phyloP scores from a whole-genome alignment of 2,797 vertebrate species.

The Malurus splendens region DNA sequence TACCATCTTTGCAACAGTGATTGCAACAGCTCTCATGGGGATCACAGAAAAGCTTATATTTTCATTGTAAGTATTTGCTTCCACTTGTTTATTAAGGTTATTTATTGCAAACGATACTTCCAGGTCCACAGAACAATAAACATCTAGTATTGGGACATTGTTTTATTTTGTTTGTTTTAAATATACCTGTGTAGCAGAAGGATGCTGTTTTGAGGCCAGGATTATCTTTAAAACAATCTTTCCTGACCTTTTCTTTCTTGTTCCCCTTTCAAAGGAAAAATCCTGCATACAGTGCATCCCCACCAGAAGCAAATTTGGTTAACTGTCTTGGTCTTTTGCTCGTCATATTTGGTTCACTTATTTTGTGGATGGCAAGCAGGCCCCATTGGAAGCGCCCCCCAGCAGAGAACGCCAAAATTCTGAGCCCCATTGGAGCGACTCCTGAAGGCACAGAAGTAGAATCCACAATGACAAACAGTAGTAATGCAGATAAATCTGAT shows the following conservation, averaged over 20 bases:
- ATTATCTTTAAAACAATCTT: neutral
- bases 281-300: slow-evolving; percentile 76
- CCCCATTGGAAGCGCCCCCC: slow-evolving; percentile 88
- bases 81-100: neutral
- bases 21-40: slow-evolving; percentile 87
- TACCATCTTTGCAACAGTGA: slow-evolving; percentile 81
- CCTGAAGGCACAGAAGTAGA: slow-evolving; percentile 53
- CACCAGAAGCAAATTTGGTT: slow-evolving; percentile 85
- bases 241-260: neutral
- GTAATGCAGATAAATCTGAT: slow-evolving; percentile 43
- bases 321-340: slow-evolving; percentile 87
- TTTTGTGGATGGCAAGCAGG: slow-evolving; percentile 89
- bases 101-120: neutral
- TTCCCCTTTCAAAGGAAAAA: neutral
- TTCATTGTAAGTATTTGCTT: slow-evolving; percentile 81
- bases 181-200: neutral
- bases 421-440: slow-evolving; percentile 46
- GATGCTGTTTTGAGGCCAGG: neutral
- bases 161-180: neutral
- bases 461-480: slow-evolving; percentile 51
- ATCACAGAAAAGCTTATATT: slow-evolving; percentile 94
- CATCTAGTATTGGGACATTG: neutral
- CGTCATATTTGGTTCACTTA: slow-evolving; percentile 78
- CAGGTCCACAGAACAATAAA: neutral
- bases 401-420: slow-evolving; percentile 62